Evolutionary conservation across 2,113 vertebrate genomes (phyloP).

Genomic region (Galemys pyrenaicus): DNA sequence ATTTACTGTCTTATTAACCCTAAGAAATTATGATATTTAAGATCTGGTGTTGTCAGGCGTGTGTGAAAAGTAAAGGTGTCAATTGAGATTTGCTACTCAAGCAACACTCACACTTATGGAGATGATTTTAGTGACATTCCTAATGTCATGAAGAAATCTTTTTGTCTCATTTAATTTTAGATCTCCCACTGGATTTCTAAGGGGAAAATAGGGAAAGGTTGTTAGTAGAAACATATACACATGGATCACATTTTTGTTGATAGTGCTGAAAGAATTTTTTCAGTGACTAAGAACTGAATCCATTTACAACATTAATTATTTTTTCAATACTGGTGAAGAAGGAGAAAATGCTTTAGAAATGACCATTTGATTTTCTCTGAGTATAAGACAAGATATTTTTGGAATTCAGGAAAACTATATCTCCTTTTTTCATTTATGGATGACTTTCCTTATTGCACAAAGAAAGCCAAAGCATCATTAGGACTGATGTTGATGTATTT

Average conservation of each 20-base stretch:
- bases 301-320: not conserved
- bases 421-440: not conserved
- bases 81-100: conserved; percentile 18
- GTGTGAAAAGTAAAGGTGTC: not conserved
- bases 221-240: not conserved
- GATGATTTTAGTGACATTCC: not conserved
- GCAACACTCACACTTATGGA: not conserved
- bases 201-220: not conserved
- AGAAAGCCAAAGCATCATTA: not conserved
- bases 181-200: not conserved
- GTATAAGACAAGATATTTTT: not conserved
- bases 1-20: conserved; percentile 12
- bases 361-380: not conserved
- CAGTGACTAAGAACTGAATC: not conserved
- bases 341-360: not conserved
- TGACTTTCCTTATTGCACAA: not conserved
- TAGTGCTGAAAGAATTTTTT: not conserved
- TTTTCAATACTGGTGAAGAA: not conserved
- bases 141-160: conserved; percentile 14
- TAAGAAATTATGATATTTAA: conserved; percentile 49
- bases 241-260: not conserved
- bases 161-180: conserved; percentile 25
- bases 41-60: not conserved
- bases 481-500: not conserved
- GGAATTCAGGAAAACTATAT: not conserved